Evolutionary conservation across 2,113 vertebrate genomes (phyloP).

Genomic region (Festucalex cinctus): DNA sequence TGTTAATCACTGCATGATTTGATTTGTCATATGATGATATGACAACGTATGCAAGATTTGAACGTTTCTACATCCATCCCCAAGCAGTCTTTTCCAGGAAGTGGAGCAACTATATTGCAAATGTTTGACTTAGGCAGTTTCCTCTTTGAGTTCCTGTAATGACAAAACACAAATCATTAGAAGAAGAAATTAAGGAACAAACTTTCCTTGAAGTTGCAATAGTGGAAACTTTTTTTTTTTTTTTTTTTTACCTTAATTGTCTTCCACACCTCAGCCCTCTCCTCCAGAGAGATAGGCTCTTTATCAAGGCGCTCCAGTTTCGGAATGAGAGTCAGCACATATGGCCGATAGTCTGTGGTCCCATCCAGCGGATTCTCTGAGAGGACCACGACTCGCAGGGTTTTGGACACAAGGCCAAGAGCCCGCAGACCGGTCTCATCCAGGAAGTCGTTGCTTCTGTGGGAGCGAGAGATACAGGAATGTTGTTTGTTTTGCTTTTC

Average conservation of each 20-base stretch:
- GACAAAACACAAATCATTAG: slow-evolving; percentile 27
- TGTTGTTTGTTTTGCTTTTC: not conserved
- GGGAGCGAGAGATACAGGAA: not conserved
- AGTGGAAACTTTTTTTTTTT: not conserved
- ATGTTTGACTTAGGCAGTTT: slow-evolving; percentile 36
- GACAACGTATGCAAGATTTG: not conserved
- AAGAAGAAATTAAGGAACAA: not conserved
- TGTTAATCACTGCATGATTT: not conserved
- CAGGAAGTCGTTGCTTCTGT: slow-evolving; percentile 66
- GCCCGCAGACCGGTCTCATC: slow-evolving; percentile 41
- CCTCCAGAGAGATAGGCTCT: slow-evolving; percentile 72
- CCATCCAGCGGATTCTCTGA: slow-evolving; percentile 80
- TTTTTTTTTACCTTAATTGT: slow-evolving; percentile 49
- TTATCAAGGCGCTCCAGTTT: slow-evolving; percentile 84
- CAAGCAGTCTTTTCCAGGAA: slow-evolving; percentile 21
- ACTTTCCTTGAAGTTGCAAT: not conserved
- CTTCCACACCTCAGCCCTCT: slow-evolving; percentile 70
- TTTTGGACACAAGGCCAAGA: slow-evolving; percentile 51
- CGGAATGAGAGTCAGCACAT: slow-evolving; percentile 70
- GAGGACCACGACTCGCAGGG: slow-evolving; percentile 79
- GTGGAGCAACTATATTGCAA: slow-evolving; percentile 19
- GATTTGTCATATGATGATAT: too few species aligned
- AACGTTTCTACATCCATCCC: not conserved
- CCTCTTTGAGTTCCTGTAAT: slow-evolving; percentile 57
- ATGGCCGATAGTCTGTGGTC: slow-evolving; percentile 69